phyloP scores from a whole-genome alignment of 1,140 invertebrate species.

The Drosophila parvula region DNA sequence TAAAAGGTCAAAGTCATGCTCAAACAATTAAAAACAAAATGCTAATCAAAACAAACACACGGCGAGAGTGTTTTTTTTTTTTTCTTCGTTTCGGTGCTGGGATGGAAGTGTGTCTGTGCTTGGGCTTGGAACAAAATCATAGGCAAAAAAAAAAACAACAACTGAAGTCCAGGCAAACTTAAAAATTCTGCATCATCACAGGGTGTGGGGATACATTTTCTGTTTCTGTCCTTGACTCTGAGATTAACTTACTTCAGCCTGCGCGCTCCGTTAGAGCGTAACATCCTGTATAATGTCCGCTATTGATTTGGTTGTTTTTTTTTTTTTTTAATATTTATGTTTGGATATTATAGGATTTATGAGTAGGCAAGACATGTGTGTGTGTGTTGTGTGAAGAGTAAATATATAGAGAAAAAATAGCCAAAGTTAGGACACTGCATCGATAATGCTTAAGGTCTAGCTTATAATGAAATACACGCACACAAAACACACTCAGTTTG shows the following conservation, averaged over 20 bases:
- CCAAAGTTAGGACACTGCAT: slow-evolving; percentile 42
- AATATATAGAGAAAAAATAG: slow-evolving; percentile 37
- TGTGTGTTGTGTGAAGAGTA: slow-evolving; percentile 8
- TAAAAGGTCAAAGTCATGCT: slow-evolving; percentile 62
- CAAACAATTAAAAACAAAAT: slow-evolving; percentile 80
- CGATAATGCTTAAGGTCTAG: slow-evolving; percentile 49
- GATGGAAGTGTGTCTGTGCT: slow-evolving; percentile 8
- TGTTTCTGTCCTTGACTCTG: slow-evolving; percentile 35
- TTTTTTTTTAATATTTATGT: slow-evolving; percentile 14
- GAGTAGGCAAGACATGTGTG: slow-evolving; percentile 48
- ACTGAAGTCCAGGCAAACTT: slow-evolving; percentile 42
- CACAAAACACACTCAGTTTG: not conserved
- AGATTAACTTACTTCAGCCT: slow-evolving; percentile 82
- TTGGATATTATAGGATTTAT: slow-evolving; percentile 29
- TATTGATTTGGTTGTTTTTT: slow-evolving; percentile 49
- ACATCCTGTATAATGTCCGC: slow-evolving; percentile 84
- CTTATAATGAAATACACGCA: slow-evolving; percentile 44
- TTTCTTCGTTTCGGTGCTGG: not conserved
- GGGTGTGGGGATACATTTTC: slow-evolving; percentile 2
- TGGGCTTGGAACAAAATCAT: slow-evolving; percentile 25
- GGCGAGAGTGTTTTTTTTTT: slow-evolving; percentile 33
- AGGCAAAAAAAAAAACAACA: slow-evolving; percentile 26
- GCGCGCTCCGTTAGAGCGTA: slow-evolving; percentile 84
- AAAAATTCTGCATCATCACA: slow-evolving; percentile 59
- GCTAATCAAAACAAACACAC: slow-evolving; percentile 52